A percentile compares a stretch with the other conserved stretches of the same genome.
Conservation (phyloP, 2,113 vertebrate species). For the Anoura caudifer region DNA sequence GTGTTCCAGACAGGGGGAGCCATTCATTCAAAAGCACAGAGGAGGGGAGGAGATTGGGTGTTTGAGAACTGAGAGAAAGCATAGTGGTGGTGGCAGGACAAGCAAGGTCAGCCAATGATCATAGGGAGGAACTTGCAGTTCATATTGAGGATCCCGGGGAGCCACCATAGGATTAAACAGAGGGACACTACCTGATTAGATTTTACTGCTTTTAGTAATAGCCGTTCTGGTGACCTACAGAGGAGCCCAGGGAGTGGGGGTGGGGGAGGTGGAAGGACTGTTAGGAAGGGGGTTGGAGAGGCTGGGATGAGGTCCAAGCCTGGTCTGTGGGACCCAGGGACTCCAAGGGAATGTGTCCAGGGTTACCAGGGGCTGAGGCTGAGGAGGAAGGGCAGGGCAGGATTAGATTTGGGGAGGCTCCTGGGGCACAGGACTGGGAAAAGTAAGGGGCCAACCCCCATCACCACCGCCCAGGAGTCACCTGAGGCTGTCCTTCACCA, state of each 20-base stretch:
- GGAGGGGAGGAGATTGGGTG: background rate
- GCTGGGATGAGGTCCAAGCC: background rate
- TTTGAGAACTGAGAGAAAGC: background rate
- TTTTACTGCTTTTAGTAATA: background rate
- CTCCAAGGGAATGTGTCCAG: too few species aligned
- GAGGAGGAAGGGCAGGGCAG: background rate
- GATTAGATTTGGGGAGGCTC: background rate
- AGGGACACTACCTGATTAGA: background rate
- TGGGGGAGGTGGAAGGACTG: background rate
- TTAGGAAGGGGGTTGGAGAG: too few species aligned
- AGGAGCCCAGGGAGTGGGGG: background rate
- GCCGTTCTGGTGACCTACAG: background rate
- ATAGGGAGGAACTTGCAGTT: background rate
- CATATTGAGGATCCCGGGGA: background rate
- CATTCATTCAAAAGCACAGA: background rate
- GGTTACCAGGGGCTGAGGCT: background rate
- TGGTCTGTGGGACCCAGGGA: background rate
- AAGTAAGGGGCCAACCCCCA: background rate
- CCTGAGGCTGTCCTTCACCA: background rate
- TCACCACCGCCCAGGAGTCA: background rate
- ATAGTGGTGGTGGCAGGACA: background rate
- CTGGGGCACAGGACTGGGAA: accelerated
- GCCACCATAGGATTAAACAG: background rate
- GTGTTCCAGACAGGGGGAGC: background rate
- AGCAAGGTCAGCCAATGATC: background rate